Conservation (phyloP, 2,888 invertebrate species). For the Idaea dimidiata region DNA sequence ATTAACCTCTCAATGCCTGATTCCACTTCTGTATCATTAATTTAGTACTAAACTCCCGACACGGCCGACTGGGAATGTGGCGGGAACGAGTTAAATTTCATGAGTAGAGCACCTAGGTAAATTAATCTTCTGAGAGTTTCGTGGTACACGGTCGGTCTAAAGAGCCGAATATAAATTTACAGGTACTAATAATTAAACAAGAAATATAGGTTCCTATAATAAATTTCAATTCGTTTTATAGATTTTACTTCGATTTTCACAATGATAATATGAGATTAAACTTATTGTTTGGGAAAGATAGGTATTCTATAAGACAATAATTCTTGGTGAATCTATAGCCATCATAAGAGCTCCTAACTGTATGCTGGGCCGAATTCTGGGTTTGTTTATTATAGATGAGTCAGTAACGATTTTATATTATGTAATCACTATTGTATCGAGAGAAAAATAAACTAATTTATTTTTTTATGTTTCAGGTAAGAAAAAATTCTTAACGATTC, state of each 20-base stretch:
- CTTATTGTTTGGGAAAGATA: no score
- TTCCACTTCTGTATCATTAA: constrained; percentile 75
- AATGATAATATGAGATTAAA: no score
- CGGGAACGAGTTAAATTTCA: constrained; percentile 78
- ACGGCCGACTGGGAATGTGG: constrained; percentile 70
- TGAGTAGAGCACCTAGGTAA: constrained; percentile 62
- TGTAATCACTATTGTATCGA: neutral
- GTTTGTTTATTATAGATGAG: no score
- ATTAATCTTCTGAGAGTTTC: constrained; percentile 80
- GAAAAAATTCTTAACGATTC: constrained; percentile 17
- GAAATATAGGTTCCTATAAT: constrained; percentile 25
- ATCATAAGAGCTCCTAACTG: no score
- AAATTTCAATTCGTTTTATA: no score
- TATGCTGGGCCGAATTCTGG: no score
- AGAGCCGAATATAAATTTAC: constrained; percentile 74
- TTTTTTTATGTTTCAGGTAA: constrained; percentile 43
- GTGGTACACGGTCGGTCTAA: constrained; percentile 67
- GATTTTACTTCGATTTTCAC: no score
- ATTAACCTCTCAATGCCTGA: constrained; percentile 61
- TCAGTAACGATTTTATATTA: no score
- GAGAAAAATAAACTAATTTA: neutral
- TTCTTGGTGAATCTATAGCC: no score
- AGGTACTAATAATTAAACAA: constrained; percentile 71
- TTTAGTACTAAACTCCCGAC: constrained; percentile 73
- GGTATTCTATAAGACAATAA: no score